Conservation (phyloP, 1,140 invertebrate genomes). For the Papilio machaon region DNA sequence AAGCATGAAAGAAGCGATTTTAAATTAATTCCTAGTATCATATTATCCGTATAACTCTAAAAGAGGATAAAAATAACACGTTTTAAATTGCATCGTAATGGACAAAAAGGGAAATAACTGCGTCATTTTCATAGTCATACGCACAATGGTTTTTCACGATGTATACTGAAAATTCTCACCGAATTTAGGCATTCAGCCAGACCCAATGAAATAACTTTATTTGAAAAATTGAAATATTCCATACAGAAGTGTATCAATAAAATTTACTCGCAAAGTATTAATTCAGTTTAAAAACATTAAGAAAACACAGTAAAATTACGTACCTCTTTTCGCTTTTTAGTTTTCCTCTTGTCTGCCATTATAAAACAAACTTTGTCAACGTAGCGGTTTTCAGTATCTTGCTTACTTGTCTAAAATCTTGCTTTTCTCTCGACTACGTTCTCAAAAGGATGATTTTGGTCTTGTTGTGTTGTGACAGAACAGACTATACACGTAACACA, state of each 20-base stretch:
- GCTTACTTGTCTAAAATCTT: conserved; percentile 42
- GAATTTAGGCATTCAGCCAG: conserved; percentile 33
- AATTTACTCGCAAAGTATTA: not conserved
- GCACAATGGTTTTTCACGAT: conserved; percentile 30
- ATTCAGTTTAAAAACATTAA: not conserved
- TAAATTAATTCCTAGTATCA: not conserved
- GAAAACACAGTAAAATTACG: conserved; percentile 63
- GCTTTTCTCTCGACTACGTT: conserved; percentile 17
- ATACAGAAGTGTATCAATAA: conserved; percentile 28
- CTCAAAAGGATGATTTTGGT: conserved; percentile 32
- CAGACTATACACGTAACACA: not conserved
- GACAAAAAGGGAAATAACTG: conserved; percentile 42
- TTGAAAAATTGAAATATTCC: conserved; percentile 36
- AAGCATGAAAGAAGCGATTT: not conserved
- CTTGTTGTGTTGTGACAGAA: conserved; percentile 15
- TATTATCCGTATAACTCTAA: not conserved
- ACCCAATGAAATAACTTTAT: conserved; percentile 42
- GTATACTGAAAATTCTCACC: conserved; percentile 27
- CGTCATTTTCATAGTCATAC: conserved; percentile 38
- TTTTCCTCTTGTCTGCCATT: conserved; percentile 90
- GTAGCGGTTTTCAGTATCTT: conserved; percentile 59
- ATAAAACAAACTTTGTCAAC: conserved; percentile 77
- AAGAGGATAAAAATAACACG: conserved; percentile 36
- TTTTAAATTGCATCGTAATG: conserved; percentile 36
- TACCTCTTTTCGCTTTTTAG: conserved; percentile 89